Base-by-base conservation (phyloP, 2,797 vertebrate species). In the Scleropages formosus region DNA sequence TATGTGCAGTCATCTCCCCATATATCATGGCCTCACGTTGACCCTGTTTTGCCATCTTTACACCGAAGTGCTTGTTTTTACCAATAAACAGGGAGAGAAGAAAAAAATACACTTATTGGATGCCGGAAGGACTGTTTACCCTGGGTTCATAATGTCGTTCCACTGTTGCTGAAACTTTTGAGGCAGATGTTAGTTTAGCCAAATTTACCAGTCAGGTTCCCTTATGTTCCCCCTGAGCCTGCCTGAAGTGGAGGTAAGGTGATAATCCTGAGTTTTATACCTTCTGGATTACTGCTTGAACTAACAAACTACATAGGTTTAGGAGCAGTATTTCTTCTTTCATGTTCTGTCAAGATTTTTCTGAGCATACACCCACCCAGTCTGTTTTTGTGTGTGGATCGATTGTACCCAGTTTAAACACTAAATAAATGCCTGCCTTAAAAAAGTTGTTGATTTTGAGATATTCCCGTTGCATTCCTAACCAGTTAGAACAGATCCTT, bases 61-160 rank as follows among this genome's bases (percentile, higher is more conserved):
- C 92, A 93, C 91, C 92, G 85, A 93, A 93, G 92, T 93, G 92
- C 92, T 93, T 86, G 88, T 90, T 90, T 84, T 69, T 89, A 87
- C 70, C 73, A 70, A 88, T 58, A 84, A 87, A 85, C 87, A 85
- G 84, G 77, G 83, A 85, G 77, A 77, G 80, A 86, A 56, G 79
- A 88, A 71, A 26, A 39, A 39, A 74, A 78, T 85, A n/a, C n/a
- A n/a, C n/a, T 85, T 83, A 82, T 81, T 82, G 78, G 76, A 80
- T 85, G 78, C 82, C 80, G 82, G 71, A 77, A 73, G 76, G 82
- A 85, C 83, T 87, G 83, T 83, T 87, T 68, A 59, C 47, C 79
- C 90, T 80, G 80, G 66, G 77, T 82, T 73, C 64, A 78, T 84
- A 68, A 77, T 79, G 82, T 68, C 68, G 73, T 71, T 70, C 72